Conservation (phyloP, 2,888 invertebrate genomes). For the Epirrhoe alternata region DNA sequence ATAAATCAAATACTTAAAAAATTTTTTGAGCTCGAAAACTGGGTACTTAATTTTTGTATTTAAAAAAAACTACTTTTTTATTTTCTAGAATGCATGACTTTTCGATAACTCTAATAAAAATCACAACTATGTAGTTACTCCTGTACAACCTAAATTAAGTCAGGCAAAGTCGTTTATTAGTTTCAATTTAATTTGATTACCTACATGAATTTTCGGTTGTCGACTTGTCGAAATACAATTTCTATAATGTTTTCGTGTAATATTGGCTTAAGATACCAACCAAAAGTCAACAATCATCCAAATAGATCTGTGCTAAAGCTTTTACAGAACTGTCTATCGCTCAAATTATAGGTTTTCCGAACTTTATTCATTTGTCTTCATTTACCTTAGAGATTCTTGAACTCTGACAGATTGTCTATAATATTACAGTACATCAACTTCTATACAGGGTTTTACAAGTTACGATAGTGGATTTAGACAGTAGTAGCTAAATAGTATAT, state of each 20-base stretch:
- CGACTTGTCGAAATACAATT: neutral
- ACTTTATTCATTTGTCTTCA: slow-evolving; percentile 42
- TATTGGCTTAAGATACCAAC: slow-evolving; percentile 8
- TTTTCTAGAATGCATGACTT: no score
- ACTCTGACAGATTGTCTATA: slow-evolving; percentile 1
- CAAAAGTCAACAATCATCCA: slow-evolving; percentile 20
- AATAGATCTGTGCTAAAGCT: slow-evolving; percentile 16
- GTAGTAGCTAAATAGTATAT: no score
- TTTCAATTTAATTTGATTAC: neutral
- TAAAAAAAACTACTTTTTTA: no score
- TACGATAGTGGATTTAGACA: no score
- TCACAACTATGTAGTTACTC: no score
- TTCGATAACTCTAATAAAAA: no score
- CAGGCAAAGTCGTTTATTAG: no score
- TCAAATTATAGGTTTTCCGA: slow-evolving; percentile 26
- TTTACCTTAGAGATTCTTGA: slow-evolving; percentile 37
- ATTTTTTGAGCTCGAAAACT: no score
- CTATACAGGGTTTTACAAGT: neutral
- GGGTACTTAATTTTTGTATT: no score
- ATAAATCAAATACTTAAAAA: no score
- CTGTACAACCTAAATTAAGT: no score
- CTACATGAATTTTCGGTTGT: neutral
- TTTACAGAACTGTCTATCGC: slow-evolving; percentile 21
- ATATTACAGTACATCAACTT: slow-evolving; percentile 14
- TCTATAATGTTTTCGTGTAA: slow-evolving; percentile 1